Evolutionary conservation across 2,888 invertebrate species (phyloP).

Genomic region (Tipula helvola): DNA sequence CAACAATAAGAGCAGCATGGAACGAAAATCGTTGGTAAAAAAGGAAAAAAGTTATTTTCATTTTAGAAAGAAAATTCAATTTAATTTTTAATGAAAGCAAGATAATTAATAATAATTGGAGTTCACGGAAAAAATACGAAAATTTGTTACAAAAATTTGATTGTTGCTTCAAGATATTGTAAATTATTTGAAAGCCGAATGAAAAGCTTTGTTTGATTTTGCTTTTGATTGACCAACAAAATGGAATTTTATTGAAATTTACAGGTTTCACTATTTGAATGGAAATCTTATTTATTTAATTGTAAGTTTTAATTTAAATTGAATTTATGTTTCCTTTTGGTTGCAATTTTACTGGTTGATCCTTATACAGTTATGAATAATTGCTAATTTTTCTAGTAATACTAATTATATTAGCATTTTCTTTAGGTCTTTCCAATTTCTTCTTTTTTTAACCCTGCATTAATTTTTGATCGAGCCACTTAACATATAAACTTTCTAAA

Average conservation of each 20-base stretch:
- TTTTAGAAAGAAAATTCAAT: background rate
- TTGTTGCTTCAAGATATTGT: background rate
- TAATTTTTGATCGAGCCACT: too few species aligned
- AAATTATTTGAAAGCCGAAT: background rate
- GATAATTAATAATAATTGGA: background rate
- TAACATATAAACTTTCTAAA: too few species aligned
- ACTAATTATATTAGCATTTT: too few species aligned
- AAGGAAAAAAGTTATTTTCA: background rate
- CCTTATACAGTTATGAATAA: too few species aligned
- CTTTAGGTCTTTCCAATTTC: too few species aligned
- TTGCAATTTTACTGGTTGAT: too few species aligned
- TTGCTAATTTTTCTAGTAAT: too few species aligned
- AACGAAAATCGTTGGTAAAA: background rate
- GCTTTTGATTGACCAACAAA: background rate
- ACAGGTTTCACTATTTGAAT: too few species aligned
- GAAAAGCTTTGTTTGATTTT: background rate
- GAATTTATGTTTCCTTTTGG: too few species aligned
- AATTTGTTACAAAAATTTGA: background rate
- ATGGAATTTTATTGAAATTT: background rate
- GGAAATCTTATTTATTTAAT: too few species aligned
- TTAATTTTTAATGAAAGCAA: background rate
- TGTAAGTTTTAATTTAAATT: too few species aligned
- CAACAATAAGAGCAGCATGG: background rate
- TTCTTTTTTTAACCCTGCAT: too few species aligned
- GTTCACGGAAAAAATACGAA: background rate